Evolutionary conservation across 1,140 invertebrate species (phyloP).

Genomic region (Drosophila eugracilis): DNA sequence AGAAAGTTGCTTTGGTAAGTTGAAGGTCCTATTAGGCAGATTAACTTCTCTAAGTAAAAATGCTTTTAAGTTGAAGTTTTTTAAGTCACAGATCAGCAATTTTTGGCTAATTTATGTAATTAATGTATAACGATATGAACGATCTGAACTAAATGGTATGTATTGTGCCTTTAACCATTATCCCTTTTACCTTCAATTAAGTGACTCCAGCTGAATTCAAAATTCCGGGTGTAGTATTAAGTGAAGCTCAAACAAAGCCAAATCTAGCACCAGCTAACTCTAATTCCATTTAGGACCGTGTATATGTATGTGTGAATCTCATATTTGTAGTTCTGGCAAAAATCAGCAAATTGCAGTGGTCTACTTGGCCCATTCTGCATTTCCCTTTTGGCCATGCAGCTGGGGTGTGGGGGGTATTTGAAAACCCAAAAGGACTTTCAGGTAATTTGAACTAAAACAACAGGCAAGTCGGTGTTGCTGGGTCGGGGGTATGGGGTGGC

Average conservation of each 20-base stretch:
- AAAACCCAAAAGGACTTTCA: constrained; percentile 71
- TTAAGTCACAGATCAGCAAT: no score
- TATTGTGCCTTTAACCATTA: neutral
- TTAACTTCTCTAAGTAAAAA: no score
- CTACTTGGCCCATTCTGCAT: constrained; percentile 1
- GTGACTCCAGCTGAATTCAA: neutral
- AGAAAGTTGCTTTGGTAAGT: neutral
- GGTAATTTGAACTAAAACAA: constrained; percentile 74
- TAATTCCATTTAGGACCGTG: constrained; percentile 36
- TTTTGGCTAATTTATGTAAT: no score
- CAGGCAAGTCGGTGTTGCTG: constrained; percentile 12
- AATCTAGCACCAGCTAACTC: constrained; percentile 20
- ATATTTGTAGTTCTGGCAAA: constrained; percentile 31
- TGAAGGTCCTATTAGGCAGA: no score
- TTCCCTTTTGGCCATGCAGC: constrained; percentile 8
- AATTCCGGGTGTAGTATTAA: neutral
- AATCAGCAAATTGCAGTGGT: constrained; percentile 50
- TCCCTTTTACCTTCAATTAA: constrained; percentile 6
- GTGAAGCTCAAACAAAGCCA: constrained; percentile 8
- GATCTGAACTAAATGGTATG: no score
- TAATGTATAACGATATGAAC: neutral
- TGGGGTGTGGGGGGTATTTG: constrained; percentile 34
- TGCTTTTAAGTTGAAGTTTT: no score
- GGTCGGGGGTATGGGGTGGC: neutral
- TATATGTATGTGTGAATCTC: constrained; percentile 27